Evolutionary conservation across 2,797 vertebrate genomes (phyloP).

Genomic region (Oreochromis grahami): DNA sequence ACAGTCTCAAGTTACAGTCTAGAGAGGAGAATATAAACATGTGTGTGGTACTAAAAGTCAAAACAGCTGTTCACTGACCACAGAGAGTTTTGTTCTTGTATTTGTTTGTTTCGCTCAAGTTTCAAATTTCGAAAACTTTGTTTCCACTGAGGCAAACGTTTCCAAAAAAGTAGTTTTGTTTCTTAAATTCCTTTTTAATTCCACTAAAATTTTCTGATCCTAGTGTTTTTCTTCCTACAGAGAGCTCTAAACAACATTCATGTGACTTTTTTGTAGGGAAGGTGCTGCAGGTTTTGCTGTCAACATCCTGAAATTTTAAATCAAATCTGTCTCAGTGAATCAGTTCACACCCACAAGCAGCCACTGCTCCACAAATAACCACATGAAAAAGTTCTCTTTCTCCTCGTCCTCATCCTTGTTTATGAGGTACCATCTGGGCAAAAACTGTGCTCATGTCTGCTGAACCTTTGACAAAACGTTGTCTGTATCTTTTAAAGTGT

Average conservation of each 20-base stretch:
- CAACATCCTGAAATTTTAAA: fast-evolving
- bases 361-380: not conserved
- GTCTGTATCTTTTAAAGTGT: fast-evolving
- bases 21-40: not conserved
- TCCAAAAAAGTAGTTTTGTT: fast-evolving
- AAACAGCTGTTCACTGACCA: not conserved
- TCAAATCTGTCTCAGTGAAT: not conserved
- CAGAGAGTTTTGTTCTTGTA: not conserved
- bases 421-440: fast-evolving
- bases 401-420: not conserved
- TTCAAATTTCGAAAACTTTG: fast-evolving
- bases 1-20: fast-evolving
- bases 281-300: not conserved
- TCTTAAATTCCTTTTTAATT: fast-evolving
- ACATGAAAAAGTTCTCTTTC: fast-evolving
- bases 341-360: fast-evolving
- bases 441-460: not conserved
- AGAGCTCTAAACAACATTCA: not conserved
- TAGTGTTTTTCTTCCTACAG: fast-evolving
- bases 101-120: not conserved
- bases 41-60: not conserved
- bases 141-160: fast-evolving
- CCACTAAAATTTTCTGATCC: fast-evolving
- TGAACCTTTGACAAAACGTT: not conserved
- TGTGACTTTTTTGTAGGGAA: not conserved